These are phyloP conservation scores for Serilophus lunatus DNA, from an alignment of 2,113 vertebrate species.

Conservation along the genomic window DNA sequence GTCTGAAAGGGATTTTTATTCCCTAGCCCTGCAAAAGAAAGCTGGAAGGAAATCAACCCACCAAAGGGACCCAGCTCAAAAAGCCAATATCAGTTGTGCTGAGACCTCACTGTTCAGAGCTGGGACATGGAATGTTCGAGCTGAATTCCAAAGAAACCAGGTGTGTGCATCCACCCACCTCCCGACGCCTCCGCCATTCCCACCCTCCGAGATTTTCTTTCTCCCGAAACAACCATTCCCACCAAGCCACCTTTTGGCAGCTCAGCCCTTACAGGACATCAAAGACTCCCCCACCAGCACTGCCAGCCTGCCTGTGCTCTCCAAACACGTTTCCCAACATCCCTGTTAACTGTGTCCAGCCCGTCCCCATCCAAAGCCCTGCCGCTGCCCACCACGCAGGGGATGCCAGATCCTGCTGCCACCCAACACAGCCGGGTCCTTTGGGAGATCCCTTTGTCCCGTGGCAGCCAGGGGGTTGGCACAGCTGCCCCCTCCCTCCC, in stretches of 20 bases:
- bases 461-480: background rate
- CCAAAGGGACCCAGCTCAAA: too few relatives aligned
- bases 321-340: background rate
- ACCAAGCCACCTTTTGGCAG: background rate
- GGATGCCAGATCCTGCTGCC: rapidly evolving
- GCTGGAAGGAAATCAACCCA: background rate
- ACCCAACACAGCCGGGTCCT: rapidly evolving
- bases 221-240: background rate
- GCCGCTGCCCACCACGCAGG: rapidly evolving
- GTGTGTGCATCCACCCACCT: background rate
- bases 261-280: background rate
- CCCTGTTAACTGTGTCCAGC: background rate
- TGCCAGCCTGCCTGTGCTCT: rapidly evolving
- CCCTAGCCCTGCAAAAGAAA: background rate
- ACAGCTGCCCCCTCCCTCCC: background rate
- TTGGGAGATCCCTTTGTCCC: rapidly evolving
- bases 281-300: background rate
- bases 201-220: rapidly evolving
- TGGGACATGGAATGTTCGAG: rapidly evolving
- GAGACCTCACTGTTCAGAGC: background rate
- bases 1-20: background rate
- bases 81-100: rapidly evolving
- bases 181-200: background rate
- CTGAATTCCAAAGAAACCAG: background rate
- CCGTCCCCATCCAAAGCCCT: background rate